Evolutionary conservation across 2,113 vertebrate genomes (phyloP).

Genomic region (Spermophilus dauricus): DNA sequence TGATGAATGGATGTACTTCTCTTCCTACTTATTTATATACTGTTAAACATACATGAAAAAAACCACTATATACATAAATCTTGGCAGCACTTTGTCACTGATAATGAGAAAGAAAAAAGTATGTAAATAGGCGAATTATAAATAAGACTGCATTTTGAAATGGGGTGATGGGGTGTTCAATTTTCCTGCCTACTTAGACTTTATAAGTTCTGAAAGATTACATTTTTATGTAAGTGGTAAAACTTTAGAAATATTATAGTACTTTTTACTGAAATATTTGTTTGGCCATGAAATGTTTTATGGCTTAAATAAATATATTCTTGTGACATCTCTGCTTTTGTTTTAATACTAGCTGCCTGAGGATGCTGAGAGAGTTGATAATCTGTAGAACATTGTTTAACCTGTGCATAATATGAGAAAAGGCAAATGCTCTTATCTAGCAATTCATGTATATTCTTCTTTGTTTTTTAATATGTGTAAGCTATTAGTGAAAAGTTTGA

Average conservation of each 20-base stretch:
- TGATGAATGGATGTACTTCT: neutral
- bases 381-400: neutral
- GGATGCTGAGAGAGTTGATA: neutral
- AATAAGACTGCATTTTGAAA: neutral
- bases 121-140: neutral
- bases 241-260: neutral
- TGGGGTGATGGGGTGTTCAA: neutral
- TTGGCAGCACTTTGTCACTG: neutral
- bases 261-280: constrained; percentile 5
- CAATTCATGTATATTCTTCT: neutral
- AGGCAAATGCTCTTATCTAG: neutral
- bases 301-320: neutral
- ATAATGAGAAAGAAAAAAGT: neutral
- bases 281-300: neutral
- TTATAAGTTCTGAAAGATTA: constrained; percentile 18
- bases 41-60: neutral
- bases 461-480: neutral
- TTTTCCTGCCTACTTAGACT: neutral
- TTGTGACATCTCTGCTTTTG: neutral
- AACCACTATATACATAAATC: neutral
- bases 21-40: neutral
- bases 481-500: constrained; percentile 1
- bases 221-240: neutral
- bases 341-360: neutral
- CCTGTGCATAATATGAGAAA: neutral